These are phyloP conservation scores for Lithobates pipiens DNA, from an alignment of 2,797 vertebrate species.

Conservation along the genomic window DNA sequence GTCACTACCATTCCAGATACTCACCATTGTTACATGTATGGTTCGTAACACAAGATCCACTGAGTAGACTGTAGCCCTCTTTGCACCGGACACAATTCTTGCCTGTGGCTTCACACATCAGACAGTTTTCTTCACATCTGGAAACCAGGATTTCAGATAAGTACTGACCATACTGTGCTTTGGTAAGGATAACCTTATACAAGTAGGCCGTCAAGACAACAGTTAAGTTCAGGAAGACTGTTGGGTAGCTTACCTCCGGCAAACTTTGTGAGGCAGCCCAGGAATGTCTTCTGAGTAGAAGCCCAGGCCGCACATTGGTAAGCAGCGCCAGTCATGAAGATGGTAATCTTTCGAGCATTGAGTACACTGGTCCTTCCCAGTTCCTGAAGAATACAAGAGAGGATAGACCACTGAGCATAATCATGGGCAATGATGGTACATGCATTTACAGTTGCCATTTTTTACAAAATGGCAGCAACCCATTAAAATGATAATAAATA, in stretches of 20 bases:
- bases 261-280: conserved; percentile 82
- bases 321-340: conserved; percentile 85
- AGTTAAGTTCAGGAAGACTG: not conserved
- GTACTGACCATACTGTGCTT: not conserved
- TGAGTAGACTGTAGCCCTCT: conserved; percentile 82
- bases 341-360: conserved; percentile 78
- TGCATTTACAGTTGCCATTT: not conserved
- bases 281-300: conserved; percentile 80
- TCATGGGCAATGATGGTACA: not conserved
- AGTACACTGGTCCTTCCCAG: conserved; percentile 79
- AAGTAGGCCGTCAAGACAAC: not conserved
- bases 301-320: conserved; percentile 78
- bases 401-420: not conserved
- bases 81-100: conserved; percentile 82
- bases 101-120: conserved; percentile 82
- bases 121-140: conserved; percentile 88
- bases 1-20: conserved; percentile 44
- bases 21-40: conserved; percentile 88
- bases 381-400: conserved; percentile 72
- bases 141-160: conserved; percentile 44
- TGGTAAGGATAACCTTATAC: not conserved
- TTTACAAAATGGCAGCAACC: no score
- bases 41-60: conserved; percentile 82
- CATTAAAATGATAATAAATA: no score
- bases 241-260: conserved; percentile 78